A percentile compares a stretch with the other conserved stretches of the same genome.
phyloP scores from a whole-genome alignment of 1,140 invertebrate genomes.

The Atta texana region DNA sequence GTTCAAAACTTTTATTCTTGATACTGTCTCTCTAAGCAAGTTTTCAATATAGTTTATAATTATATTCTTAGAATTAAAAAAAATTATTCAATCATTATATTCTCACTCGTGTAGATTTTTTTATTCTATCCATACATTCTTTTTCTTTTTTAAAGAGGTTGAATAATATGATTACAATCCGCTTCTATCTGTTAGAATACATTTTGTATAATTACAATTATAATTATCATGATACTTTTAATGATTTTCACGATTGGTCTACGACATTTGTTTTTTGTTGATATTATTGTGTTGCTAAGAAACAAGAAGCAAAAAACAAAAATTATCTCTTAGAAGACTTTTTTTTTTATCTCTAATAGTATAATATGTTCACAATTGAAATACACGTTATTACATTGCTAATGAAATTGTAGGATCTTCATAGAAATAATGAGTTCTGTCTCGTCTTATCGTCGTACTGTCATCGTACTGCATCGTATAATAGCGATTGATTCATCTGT shows the following conservation, averaged over 20 bases:
- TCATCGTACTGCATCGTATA: neutral
- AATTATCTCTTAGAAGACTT: neutral
- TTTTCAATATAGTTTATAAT: no score
- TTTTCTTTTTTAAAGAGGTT: no score
- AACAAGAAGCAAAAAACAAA: neutral
- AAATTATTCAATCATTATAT: no score
- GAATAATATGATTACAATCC: neutral
- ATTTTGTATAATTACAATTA: neutral
- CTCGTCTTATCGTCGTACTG: neutral
- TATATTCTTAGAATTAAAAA: no score
- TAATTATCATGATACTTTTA: neutral
- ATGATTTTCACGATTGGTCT: no score
- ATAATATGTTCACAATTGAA: neutral
- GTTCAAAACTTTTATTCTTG: no score
- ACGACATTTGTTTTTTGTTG: neutral
- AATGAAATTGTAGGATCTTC: neutral
- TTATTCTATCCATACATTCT: no score
- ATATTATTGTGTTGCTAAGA: neutral
- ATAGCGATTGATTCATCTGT: constrained; percentile 13
- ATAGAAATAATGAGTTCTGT: neutral
- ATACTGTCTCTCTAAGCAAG: no score
- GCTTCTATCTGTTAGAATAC: neutral
- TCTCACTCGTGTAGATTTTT: no score
- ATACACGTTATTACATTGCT: neutral
- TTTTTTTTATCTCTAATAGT: neutral